Evolutionary conservation across 2,113 vertebrate genomes (phyloP).

Genomic region (Trachemys scripta): DNA sequence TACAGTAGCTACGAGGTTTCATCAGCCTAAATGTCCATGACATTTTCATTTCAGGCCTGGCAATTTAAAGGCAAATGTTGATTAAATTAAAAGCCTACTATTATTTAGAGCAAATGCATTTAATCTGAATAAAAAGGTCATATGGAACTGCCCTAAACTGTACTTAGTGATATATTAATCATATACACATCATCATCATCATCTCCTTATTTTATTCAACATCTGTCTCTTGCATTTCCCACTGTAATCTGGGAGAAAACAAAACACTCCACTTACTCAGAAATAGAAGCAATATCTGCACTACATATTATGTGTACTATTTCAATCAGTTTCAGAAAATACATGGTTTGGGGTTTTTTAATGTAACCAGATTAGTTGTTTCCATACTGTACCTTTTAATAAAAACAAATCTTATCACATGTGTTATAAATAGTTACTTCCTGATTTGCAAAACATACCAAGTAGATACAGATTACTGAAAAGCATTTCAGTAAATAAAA

Average conservation of each 20-base stretch:
- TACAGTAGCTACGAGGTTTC: conserved; percentile 45
- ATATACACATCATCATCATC: conserved; percentile 49
- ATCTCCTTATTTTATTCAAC: conserved; percentile 56
- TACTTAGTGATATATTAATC: conserved; percentile 58
- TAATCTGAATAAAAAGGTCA: conserved; percentile 67
- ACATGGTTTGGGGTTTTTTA: not conserved
- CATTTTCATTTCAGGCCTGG: conserved; percentile 48
- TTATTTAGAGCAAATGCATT: conserved; percentile 65
- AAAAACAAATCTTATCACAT: conserved; percentile 16
- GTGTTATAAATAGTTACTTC: conserved; percentile 13
- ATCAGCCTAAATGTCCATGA: conserved; percentile 49
- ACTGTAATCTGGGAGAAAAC: not conserved
- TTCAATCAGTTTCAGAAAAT: not conserved
- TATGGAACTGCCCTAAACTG: conserved; percentile 37
- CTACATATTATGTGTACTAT: not conserved
- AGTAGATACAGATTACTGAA: conserved; percentile 1
- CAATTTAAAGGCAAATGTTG: conserved; percentile 54
- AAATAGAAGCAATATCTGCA: not conserved
- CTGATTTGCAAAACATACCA: not conserved
- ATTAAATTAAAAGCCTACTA: conserved; percentile 73
- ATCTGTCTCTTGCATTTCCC: conserved; percentile 56
- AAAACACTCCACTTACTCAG: not conserved
- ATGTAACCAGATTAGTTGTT: conserved; percentile 31
- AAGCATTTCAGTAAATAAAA: conserved; percentile 23
- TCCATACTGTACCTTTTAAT: conserved; percentile 15